Percentiles rank a stretch among this genome's conserved stretches.
Evolutionary conservation across 2,888 invertebrate genomes (phyloP).

Genomic region (Thymelicus acteon): DNA sequence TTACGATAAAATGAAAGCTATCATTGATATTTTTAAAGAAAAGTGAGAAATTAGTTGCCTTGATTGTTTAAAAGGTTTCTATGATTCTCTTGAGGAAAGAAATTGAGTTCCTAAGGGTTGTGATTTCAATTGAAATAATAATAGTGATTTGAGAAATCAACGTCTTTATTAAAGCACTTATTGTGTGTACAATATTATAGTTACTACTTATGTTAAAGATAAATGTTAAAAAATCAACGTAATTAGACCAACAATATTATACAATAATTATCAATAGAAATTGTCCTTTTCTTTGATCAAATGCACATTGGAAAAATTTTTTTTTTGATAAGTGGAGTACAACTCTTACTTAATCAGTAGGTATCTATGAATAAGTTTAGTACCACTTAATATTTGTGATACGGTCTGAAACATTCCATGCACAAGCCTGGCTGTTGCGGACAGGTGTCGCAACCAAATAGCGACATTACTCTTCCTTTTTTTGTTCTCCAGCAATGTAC

Average conservation of each 20-base stretch:
- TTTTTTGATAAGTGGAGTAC: conserved; percentile 13
- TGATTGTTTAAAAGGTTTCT: conserved; percentile 10
- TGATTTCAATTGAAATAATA: conserved; percentile 12
- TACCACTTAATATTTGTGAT: conserved; percentile 41
- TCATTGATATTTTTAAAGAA: conserved; percentile 4
- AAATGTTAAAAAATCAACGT: neutral
- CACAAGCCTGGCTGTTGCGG: conserved; percentile 43
- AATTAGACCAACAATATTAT: conserved; percentile 13
- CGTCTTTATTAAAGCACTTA: conserved; percentile 11
- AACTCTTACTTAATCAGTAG: conserved; percentile 13
- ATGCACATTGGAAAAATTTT: conserved; percentile 13
- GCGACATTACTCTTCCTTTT: conserved; percentile 39
- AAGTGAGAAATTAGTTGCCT: conserved; percentile 2
- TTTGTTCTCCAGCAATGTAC: conserved; percentile 40
- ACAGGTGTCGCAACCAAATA: conserved; percentile 41
- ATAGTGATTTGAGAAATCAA: conserved; percentile 12
- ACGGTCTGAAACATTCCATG: conserved; percentile 41
- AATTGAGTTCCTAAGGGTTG: neutral
- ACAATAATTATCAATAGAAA: conserved; percentile 13
- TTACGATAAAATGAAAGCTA: conserved; percentile 14
- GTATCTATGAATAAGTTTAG: conserved; percentile 13
- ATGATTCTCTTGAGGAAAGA: conserved; percentile 11
- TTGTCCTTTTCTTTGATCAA: conserved; percentile 13
- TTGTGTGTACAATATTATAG: conserved; percentile 4
- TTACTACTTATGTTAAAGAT: conserved; percentile 4